Conservation (phyloP, 2,888 invertebrate genomes). For the Erebia epiphron region DNA sequence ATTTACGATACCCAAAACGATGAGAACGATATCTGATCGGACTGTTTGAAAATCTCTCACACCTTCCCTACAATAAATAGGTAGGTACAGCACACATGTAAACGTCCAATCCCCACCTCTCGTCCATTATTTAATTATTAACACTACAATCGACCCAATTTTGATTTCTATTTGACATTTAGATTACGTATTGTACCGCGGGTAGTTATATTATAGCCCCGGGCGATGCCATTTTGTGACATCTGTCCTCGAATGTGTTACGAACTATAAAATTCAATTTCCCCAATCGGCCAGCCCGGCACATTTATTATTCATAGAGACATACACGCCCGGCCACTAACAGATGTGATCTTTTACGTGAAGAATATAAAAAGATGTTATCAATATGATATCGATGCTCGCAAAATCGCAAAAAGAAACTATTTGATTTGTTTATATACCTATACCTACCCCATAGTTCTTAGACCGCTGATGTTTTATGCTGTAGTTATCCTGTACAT, state of each 20-base stretch:
- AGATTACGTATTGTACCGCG: constrained; percentile 62
- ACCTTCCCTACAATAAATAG: constrained; percentile 68
- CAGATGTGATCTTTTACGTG: constrained; percentile 82
- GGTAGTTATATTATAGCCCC: constrained; percentile 51
- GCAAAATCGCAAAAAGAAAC: constrained; percentile 29
- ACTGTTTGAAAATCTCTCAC: constrained; percentile 38
- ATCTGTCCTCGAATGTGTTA: constrained; percentile 81
- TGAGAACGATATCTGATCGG: not conserved
- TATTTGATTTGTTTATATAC: not conserved
- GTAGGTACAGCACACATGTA: constrained; percentile 34
- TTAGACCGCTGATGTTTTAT: no score
- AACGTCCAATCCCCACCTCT: constrained; percentile 42
- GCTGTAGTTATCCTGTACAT: no score
- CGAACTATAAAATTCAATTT: constrained; percentile 83
- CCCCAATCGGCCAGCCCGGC: constrained; percentile 80
- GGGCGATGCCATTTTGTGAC: constrained; percentile 79
- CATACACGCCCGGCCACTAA: constrained; percentile 78
- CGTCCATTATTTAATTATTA: constrained; percentile 81
- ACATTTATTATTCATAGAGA: constrained; percentile 83
- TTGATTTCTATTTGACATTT: constrained; percentile 83
- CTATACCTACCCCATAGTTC: not conserved
- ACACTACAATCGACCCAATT: constrained; percentile 82
- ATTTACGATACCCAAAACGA: no score
- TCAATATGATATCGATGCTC: constrained; percentile 62
- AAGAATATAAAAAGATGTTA: constrained; percentile 76